A percentile compares a stretch with the other conserved stretches of the same genome.
Conservation (phyloP, 2,888 invertebrate species). For the Apotomis capreana region DNA sequence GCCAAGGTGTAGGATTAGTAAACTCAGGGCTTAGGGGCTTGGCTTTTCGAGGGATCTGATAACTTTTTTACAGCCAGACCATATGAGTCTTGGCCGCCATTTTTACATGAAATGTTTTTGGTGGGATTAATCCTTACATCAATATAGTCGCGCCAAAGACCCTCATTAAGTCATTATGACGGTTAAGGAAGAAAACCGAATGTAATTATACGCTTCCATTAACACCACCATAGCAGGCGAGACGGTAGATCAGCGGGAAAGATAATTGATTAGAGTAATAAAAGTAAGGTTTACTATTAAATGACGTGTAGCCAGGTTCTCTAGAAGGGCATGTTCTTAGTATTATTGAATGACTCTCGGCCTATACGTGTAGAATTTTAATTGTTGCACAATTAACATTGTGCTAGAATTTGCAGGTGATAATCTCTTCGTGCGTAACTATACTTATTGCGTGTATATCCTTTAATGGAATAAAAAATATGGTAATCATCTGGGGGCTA, state of each 20-base stretch:
- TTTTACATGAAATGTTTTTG: no score
- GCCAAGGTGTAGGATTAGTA: no score
- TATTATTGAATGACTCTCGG: not conserved
- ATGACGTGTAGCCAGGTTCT: not conserved
- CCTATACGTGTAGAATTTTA: not conserved
- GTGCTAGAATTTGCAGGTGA: no score
- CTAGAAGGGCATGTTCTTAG: not conserved
- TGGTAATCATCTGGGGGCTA: no score
- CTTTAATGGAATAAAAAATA: no score
- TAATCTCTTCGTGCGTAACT: no score
- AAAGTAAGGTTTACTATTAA: slow-evolving; percentile 18
- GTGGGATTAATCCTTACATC: no score
- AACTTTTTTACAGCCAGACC: no score
- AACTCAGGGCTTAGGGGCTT: no score
- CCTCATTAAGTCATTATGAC: slow-evolving; percentile 3
- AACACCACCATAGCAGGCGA: slow-evolving; percentile 18
- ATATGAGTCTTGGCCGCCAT: no score
- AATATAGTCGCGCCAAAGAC: not conserved
- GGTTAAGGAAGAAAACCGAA: slow-evolving; percentile 22
- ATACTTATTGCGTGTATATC: no score
- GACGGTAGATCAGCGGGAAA: slow-evolving; percentile 16
- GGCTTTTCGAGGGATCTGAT: no score
- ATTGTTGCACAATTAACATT: not conserved
- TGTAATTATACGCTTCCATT: slow-evolving; percentile 22
- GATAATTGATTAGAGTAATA: slow-evolving; percentile 18